phyloP scores from a whole-genome alignment of 2,113 vertebrate genomes.

The Bostrychus sinensis region DNA sequence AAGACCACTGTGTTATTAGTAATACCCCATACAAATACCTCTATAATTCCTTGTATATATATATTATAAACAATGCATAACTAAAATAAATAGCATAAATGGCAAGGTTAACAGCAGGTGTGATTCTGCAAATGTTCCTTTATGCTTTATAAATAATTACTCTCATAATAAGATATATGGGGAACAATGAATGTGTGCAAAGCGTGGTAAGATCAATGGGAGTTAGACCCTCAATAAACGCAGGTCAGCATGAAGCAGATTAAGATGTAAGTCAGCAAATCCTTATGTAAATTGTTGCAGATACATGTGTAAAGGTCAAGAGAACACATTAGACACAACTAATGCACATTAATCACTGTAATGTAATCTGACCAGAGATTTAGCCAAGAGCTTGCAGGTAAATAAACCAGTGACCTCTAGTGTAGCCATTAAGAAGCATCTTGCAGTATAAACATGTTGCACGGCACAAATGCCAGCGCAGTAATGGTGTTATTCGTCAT shows the following conservation, averaged over 20 bases:
- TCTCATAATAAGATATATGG: not conserved
- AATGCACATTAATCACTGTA: constrained; percentile 8
- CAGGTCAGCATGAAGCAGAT: not conserved
- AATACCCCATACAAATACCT: too few species aligned
- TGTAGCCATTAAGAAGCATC: not conserved
- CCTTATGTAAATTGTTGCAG: not conserved
- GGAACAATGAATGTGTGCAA: not conserved
- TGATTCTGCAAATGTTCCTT: not conserved
- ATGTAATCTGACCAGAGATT: not conserved
- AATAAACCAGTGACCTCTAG: constrained; percentile 18
- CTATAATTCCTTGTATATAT: too few species aligned
- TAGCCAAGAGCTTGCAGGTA: not conserved
- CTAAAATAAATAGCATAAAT: too few species aligned
- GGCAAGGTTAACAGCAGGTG: not conserved
- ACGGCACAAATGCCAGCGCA: not conserved
- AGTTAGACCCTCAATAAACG: not conserved
- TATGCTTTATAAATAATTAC: not conserved
- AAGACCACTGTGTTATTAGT: too few species aligned
- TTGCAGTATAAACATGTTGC: not conserved
- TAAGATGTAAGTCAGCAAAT: not conserved
- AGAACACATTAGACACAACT: constrained; percentile 6
- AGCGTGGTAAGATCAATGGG: not conserved
- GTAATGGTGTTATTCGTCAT: constrained; percentile 3
- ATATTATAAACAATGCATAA: too few species aligned
- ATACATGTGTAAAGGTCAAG: constrained; percentile 12